These are phyloP conservation scores for Lysandra bellargus DNA, from an alignment of 2,888 invertebrate genomes.

Conservation along the genomic window DNA sequence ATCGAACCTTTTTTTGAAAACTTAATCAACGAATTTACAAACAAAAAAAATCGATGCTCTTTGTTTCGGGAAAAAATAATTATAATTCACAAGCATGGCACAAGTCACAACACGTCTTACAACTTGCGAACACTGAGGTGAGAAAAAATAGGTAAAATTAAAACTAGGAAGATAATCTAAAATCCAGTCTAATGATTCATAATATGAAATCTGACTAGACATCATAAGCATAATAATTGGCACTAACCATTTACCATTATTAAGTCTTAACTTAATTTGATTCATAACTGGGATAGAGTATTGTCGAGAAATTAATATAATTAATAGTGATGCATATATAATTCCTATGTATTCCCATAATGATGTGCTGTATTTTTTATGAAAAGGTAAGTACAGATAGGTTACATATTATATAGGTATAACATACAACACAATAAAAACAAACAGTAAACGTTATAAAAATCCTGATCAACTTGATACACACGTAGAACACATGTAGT, in stretches of 20 bases:
- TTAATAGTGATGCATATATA: background rate
- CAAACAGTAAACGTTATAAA: background rate
- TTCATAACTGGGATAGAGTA: background rate
- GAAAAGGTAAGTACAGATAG: too few species aligned
- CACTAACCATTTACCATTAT: slow-evolving; percentile 15
- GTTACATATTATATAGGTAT: too few species aligned
- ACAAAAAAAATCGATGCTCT: too few species aligned
- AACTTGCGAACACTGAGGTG: background rate
- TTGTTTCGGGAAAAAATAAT: too few species aligned
- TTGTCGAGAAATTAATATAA: background rate
- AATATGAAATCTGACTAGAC: slow-evolving; percentile 51
- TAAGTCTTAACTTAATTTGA: background rate
- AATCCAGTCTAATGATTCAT: slow-evolving; percentile 46
- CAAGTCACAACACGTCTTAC: too few species aligned
- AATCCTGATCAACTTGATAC: background rate
- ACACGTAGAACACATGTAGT: too few species aligned
- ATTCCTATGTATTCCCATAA: too few species aligned
- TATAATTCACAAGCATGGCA: too few species aligned
- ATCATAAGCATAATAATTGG: slow-evolving; percentile 33
- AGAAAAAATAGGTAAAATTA: background rate
- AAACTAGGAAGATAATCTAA: background rate
- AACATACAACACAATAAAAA: background rate
- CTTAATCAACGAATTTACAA: too few species aligned
- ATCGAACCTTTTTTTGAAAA: too few species aligned
- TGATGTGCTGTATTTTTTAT: too few species aligned